Base-by-base conservation (phyloP, 2,888 invertebrate genomes). In the Agrochola lota region DNA sequence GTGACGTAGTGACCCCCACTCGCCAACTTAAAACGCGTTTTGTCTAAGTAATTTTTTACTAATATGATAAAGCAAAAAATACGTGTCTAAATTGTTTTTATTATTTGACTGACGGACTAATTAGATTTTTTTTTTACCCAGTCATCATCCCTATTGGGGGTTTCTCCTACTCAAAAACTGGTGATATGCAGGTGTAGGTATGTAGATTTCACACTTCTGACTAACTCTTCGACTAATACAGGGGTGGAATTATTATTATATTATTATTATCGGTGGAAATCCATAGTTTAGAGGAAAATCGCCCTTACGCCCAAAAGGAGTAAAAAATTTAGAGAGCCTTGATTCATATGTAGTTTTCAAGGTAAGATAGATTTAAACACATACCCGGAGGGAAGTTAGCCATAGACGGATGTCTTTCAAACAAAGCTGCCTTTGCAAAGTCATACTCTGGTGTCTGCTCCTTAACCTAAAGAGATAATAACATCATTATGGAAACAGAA, bases 331-430 rank as follows among this genome's bases (percentile, higher is more conserved):
- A 5, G 17, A 23, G 9, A 40, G 15, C 15, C 17, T 17, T 23
- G 0, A 67, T 43, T 46, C 0, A 20, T 74, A 12, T 35, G 20
- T 52, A 40, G 0, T 2, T n/a, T 11, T 57, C 20, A 20, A 75
- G 5, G 1, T 30, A 17, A 59, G 23, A 63, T 78, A 35, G 20
- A 49, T 49, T 17, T 1, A n/a, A 40, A 66, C 75, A 74, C 78
- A 90, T 92, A 97, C 97, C 97, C 93, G 94, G 89, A 30, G 98
- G 98, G 97, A 98, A 98, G 79, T 96, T 91, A 60, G 97, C 97
- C 97, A 98, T 97, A 74, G 97, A 96, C 35, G 98, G 98, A 94
- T 98, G 98, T 86, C 98, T 97, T 62, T 97, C 96, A 90, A 98
- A 98, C 82, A 98, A 94, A 7, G 98, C 97, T 23, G 97, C 95